Conservation (phyloP, 2,888 invertebrate genomes). For the Andrena bicolor region DNA sequence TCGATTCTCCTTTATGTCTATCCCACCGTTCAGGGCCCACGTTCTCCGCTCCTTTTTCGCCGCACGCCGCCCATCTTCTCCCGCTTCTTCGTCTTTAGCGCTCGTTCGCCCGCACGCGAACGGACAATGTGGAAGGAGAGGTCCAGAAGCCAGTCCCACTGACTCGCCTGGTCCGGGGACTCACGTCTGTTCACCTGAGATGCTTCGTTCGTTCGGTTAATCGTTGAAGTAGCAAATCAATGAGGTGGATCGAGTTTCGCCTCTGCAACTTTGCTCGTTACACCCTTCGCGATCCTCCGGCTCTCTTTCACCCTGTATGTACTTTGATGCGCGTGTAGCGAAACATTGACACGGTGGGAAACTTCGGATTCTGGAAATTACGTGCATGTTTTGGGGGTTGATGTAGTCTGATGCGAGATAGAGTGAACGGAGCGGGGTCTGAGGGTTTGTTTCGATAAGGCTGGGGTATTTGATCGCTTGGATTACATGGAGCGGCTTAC, state of each 20-base stretch:
- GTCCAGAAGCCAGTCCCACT: neutral
- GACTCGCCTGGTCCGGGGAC: neutral
- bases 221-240: slow-evolving; percentile 5
- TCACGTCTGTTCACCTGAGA: neutral
- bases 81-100: neutral
- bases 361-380: neutral
- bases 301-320: neutral
- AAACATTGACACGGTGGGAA: neutral
- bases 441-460: too few relatives aligned
- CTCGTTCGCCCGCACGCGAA: neutral
- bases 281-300: slow-evolving; percentile 17
- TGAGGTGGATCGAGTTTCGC: slow-evolving; percentile 1
- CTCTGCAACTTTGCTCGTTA: neutral
- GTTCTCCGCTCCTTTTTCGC: neutral
- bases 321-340: neutral
- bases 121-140: neutral
- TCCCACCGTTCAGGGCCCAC: slow-evolving; percentile 22
- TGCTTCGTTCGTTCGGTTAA: neutral
- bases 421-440: neutral
- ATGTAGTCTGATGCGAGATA: neutral
- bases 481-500: too few relatives aligned
- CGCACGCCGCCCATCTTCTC: neutral
- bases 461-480: too few relatives aligned
- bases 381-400: too few relatives aligned
- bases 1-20: slow-evolving; percentile 56